Percentiles rank a stretch among this genome's conserved stretches.
phyloP scores from a whole-genome alignment of 92 coral and sea anemone genomes.

The Porites evermanni region DNA sequence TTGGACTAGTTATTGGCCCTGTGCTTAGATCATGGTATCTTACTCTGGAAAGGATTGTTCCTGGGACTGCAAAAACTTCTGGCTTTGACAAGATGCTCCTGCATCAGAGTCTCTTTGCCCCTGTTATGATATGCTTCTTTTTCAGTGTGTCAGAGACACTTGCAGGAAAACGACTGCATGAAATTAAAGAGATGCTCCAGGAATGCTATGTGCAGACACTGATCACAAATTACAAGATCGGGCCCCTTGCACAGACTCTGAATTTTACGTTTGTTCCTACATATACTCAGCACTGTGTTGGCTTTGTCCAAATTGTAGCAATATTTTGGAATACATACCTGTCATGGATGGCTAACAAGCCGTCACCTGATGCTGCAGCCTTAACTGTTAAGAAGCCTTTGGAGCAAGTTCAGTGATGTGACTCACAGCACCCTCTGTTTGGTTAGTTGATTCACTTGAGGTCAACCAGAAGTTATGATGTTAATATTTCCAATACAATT shows the following conservation, averaged over 20 bases:
- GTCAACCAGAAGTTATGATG: no score
- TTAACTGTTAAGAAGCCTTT: no score
- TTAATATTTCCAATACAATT: no score
- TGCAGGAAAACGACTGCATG: constrained; percentile 75
- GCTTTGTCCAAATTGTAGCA: constrained; percentile 86
- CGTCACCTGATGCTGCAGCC: no score
- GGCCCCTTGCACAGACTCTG: constrained; percentile 89
- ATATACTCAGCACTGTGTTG: constrained; percentile 70
- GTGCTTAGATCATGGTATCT: constrained; percentile 82
- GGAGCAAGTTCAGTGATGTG: no score
- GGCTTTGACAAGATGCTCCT: constrained; percentile 88
- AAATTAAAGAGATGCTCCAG: constrained; percentile 70
- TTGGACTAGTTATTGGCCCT: constrained; percentile 74
- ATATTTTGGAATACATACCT: constrained; percentile 69
- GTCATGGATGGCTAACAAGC: no score
- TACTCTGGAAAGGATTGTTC: constrained; percentile 76
- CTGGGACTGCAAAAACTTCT: constrained; percentile 69
- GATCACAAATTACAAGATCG: constrained; percentile 83
- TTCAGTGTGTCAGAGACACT: constrained; percentile 71
- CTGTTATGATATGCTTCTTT: constrained; percentile 77
- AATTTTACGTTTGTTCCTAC: constrained; percentile 87
- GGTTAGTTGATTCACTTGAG: no score
- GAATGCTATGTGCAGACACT: constrained; percentile 76
- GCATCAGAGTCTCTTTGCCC: constrained; percentile 23
- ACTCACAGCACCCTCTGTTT: no score